These are phyloP conservation scores for Parochlus steinenii DNA, from an alignment of 2,888 invertebrate genomes.

Conservation along the genomic window DNA sequence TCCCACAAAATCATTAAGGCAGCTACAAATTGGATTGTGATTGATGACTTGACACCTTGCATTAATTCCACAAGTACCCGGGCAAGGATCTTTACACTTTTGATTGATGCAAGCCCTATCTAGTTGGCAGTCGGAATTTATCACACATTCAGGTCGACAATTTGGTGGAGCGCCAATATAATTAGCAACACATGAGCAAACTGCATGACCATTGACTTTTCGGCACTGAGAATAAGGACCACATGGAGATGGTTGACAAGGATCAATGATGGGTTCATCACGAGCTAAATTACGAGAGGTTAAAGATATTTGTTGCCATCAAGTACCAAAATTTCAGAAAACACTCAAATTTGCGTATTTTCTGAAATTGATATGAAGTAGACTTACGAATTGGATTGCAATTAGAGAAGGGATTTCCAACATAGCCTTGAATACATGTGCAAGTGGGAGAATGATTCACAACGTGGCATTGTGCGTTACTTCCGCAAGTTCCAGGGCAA, in stretches of 20 bases:
- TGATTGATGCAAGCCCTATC: constrained; percentile 56
- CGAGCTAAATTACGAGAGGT: constrained; percentile 55
- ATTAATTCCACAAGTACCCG: constrained; percentile 61
- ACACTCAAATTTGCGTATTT: constrained; percentile 13
- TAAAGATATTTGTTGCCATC: constrained; percentile 29
- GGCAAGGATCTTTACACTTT: constrained; percentile 70
- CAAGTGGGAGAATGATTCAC: constrained; percentile 78
- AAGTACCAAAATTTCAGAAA: constrained; percentile 22
- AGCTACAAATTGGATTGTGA: constrained; percentile 70
- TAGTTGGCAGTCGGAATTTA: constrained; percentile 57
- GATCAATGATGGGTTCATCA: constrained; percentile 54
- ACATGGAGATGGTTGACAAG: constrained; percentile 64
- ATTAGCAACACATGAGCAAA: constrained; percentile 58
- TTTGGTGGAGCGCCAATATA: constrained; percentile 61
- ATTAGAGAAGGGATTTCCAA: constrained; percentile 53
- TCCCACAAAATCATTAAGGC: constrained; percentile 53
- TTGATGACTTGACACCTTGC: constrained; percentile 64
- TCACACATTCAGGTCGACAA: constrained; percentile 60
- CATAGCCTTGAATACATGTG: constrained; percentile 51
- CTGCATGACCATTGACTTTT: constrained; percentile 51
- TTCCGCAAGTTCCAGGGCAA: constrained; percentile 72
- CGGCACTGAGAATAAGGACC: constrained; percentile 63
- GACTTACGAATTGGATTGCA: constrained; percentile 27
- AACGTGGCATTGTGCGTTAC: constrained; percentile 66
- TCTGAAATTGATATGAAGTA: constrained; percentile 4